phyloP scores from a whole-genome alignment of 1,140 invertebrate species.

The Palaemon carinicauda region DNA sequence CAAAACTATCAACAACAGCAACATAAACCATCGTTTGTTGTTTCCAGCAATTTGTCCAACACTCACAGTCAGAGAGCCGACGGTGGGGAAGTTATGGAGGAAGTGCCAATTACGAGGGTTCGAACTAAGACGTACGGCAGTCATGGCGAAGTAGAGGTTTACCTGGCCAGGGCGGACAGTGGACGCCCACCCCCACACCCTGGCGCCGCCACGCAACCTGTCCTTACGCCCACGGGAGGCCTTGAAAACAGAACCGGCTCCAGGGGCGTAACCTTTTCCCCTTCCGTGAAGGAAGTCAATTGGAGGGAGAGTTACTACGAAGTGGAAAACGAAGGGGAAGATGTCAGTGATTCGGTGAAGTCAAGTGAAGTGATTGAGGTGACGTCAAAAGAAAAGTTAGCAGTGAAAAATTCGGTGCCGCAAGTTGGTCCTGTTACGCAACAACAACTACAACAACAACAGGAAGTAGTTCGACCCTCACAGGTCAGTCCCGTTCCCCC shows the following conservation, averaged over 20 bases:
- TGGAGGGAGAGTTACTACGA: constrained; percentile 54
- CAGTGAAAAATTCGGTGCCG: too few relatives aligned
- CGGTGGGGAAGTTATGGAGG: not conserved
- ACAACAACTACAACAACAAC: too few relatives aligned
- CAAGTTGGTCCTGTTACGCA: too few relatives aligned
- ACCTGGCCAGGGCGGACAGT: constrained; percentile 14
- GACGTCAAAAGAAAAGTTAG: too few relatives aligned
- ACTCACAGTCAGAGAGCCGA: too few relatives aligned
- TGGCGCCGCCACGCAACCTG: not conserved
- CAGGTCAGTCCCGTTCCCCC: not conserved
- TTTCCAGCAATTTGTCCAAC: not conserved
- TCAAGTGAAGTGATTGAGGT: constrained; percentile 20
- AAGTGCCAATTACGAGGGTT: not conserved
- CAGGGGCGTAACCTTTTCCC: constrained; percentile 49
- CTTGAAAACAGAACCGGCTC: constrained; percentile 11
- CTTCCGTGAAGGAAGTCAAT: constrained; percentile 51
- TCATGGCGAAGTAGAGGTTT: constrained; percentile 46
- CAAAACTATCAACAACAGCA: too few relatives aligned
- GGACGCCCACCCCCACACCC: not conserved
- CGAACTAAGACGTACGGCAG: constrained; percentile 42
- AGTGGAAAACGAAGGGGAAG: constrained; percentile 13
- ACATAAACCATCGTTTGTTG: too few relatives aligned
- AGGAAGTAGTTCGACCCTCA: not conserved
- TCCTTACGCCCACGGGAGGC: constrained; percentile 35
- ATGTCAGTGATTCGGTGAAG: not conserved